Conservation (phyloP, 2,888 invertebrate species). For the Nemotelus pantherinus region DNA sequence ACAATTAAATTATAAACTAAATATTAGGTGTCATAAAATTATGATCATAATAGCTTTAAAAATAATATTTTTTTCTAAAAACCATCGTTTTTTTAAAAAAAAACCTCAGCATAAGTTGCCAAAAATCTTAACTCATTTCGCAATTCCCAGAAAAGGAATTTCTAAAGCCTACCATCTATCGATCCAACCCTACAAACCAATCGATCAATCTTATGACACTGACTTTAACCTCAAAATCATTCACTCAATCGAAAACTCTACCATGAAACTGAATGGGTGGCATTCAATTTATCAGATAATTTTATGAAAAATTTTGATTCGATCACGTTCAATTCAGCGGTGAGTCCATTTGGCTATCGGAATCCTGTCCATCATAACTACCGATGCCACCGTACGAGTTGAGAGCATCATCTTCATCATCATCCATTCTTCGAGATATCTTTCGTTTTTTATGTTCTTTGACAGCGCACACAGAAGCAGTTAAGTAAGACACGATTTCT, state of each 20-base stretch:
- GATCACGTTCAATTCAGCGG: conserved; percentile 36
- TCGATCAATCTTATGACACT: neutral
- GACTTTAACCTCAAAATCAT: no score
- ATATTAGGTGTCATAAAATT: no score
- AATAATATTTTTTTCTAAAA: no score
- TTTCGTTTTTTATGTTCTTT: neutral
- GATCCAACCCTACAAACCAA: neutral
- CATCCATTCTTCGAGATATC: neutral
- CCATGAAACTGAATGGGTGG: conserved; percentile 22
- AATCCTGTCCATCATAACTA: neutral
- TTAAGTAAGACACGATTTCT: conserved; percentile 24
- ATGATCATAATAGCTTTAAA: no score
- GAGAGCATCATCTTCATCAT: neutral
- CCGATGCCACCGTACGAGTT: neutral
- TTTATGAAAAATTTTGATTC: conserved; percentile 24
- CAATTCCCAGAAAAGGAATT: neutral
- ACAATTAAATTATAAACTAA: no score
- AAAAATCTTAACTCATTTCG: neutral
- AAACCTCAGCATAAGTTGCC: no score
- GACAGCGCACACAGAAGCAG: conserved; percentile 10
- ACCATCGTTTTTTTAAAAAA: no score
- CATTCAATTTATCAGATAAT: conserved; percentile 36
- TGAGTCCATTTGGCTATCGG: conserved; percentile 7
- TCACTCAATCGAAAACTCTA: no score
- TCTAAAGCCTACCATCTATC: neutral